Conservation (phyloP, 2,113 vertebrate species). For the Odocoileus hemionus region DNA sequence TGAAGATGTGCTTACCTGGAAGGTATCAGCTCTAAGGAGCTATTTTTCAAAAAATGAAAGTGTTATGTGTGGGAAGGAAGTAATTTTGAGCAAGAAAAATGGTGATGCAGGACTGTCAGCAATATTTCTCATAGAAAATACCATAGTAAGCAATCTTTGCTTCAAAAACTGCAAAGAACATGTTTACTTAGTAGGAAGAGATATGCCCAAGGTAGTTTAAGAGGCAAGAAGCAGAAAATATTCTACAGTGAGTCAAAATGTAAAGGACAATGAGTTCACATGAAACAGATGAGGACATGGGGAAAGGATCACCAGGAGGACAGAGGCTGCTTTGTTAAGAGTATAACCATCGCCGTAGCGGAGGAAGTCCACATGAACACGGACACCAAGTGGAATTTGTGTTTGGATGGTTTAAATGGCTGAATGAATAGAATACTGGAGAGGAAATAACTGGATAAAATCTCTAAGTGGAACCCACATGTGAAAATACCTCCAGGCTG, state of each 20-base stretch:
- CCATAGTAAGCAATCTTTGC: background rate
- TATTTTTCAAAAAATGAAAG: background rate
- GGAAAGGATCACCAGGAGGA: background rate
- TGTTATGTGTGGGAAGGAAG: background rate
- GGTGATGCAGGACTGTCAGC: background rate
- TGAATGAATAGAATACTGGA: background rate
- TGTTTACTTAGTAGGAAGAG: background rate
- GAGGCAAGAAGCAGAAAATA: background rate
- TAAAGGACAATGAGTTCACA: background rate
- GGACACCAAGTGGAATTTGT: background rate
- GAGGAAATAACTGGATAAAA: background rate
- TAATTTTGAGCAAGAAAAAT: background rate
- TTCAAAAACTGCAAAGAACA: background rate
- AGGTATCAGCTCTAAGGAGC: background rate
- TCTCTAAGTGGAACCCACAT: background rate
- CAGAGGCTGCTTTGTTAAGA: background rate
- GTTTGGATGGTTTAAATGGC: background rate
- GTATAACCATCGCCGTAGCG: accelerated
- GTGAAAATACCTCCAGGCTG: background rate
- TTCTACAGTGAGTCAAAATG: background rate
- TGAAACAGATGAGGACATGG: background rate
- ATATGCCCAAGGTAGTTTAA: background rate
- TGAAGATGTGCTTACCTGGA: background rate
- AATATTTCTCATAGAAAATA: background rate
- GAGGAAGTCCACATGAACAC: too few species aligned